Evolutionary conservation across 1,140 invertebrate genomes (phyloP).

Genomic region (Heliothis subflexa): DNA sequence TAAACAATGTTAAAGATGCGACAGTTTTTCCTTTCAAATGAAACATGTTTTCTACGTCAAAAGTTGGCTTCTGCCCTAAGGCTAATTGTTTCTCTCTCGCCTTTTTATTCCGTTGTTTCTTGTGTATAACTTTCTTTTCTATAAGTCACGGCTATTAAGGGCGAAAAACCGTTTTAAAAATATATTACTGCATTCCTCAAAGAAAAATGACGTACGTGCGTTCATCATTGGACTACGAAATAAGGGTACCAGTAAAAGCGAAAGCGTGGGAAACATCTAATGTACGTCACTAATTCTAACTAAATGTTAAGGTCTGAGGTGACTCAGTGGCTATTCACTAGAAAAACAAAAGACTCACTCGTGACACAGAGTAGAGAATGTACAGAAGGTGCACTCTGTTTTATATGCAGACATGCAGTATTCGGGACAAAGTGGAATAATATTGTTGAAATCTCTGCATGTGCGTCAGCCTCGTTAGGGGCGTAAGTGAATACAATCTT

Average conservation of each 20-base stretch:
- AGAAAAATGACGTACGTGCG: conserved; percentile 5
- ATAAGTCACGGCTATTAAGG: conserved; percentile 12
- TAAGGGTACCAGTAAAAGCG: conserved; percentile 23
- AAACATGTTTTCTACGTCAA: conserved; percentile 19
- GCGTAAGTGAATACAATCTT: no score
- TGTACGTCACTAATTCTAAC: conserved; percentile 27
- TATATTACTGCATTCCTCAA: not conserved
- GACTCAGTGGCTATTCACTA: conserved; percentile 39
- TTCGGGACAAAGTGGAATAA: not conserved
- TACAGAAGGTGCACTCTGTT: not conserved
- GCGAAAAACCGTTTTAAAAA: not conserved
- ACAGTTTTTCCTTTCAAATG: not conserved
- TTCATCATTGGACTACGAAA: not conserved
- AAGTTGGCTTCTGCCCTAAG: not conserved
- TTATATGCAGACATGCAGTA: not conserved
- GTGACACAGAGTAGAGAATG: not conserved
- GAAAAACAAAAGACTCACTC: conserved; percentile 39
- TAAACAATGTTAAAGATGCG: not conserved
- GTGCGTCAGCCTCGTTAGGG: no score
- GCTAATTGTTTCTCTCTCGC: conserved; percentile 5
- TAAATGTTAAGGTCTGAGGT: conserved; percentile 20
- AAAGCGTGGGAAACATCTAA: conserved; percentile 40
- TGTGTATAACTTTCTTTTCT: not conserved
- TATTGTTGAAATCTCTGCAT: not conserved
- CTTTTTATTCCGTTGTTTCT: conserved; percentile 8